Evolutionary conservation across 1,140 invertebrate genomes (phyloP), one percentile per base, ranked within the genome.

Genomic region (Trichonephila inaurata): DNA sequence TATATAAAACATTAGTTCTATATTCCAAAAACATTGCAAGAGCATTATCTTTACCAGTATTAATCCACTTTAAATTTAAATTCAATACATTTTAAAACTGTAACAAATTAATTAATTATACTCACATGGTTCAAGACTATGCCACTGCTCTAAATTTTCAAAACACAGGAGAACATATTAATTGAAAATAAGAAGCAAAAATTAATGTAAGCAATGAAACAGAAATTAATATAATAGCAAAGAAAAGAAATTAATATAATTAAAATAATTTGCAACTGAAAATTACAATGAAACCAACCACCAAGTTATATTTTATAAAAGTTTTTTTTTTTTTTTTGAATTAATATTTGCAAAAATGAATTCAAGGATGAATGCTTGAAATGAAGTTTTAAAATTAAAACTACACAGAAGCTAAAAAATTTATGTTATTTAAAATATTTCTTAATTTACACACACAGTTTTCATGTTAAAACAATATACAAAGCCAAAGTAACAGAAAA

Each of bases 161-260:
- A 87, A 91, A 93, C 72, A 81, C 72, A 81, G 92, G 92, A 93
- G 64, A 93, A 93, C 28, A 81, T 88, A 58, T 89, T 40, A 93
- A 89, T 93, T 82, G 77, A 88, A 93, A 93, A 88, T 93, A 93
- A 93, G 92, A 93, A 88, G 92, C 92, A 93, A 77, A 91, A 93
- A 93, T 93, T 89, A 93, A 85, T 87, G 82, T 88, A 92, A 92
- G 91, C 91, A 86, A 86, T 93, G 60, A 89, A 87, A 86, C 81
- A 72, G 66, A 69, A 92, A 92, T 92, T 44, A 89, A 93, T 66
- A 93, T 93, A 93, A 93, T 60, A 93, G 92, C 92, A 88, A 93
- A 93, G 66, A 64, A 93, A 93, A 93, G 92, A 92, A 88, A 93
- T 62, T 44, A 87, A 92, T 87, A 81, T 86, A 88, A 77, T 77